Evolutionary conservation across 1,140 invertebrate species (phyloP).

Genomic region (Drosophila willistoni): DNA sequence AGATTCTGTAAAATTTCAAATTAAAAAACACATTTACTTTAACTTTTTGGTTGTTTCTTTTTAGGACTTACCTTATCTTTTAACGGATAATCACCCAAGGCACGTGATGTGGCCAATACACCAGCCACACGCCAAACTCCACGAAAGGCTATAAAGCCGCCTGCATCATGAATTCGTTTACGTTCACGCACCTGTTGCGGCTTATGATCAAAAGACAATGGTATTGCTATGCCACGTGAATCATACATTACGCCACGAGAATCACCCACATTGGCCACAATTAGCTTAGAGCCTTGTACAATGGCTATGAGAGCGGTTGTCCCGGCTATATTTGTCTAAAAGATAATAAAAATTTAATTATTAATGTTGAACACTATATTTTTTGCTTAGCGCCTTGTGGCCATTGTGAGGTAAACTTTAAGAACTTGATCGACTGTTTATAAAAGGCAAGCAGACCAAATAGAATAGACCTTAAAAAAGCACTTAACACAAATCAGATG

Average conservation of each 20-base stretch:
- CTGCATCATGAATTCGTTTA: constrained; percentile 94
- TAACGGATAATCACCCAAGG: constrained; percentile 96
- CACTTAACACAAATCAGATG: too few species aligned
- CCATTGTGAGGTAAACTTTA: too few species aligned
- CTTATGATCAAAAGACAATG: constrained; percentile 98
- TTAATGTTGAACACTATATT: too few species aligned
- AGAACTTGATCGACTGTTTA: too few species aligned
- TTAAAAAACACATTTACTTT: constrained; percentile 1
- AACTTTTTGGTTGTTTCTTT: constrained; percentile 14
- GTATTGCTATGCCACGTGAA: constrained; percentile 93
- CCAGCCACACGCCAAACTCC: constrained; percentile 98
- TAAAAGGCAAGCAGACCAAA: too few species aligned
- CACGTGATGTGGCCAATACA: constrained; percentile 96
- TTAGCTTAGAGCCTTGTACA: constrained; percentile 90
- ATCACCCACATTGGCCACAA: constrained; percentile 98
- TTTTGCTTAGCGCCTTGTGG: too few species aligned
- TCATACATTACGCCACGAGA: constrained; percentile 98
- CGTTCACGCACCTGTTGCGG: constrained; percentile 96
- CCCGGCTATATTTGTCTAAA: constrained; percentile 91
- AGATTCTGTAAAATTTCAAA: constrained; percentile 86
- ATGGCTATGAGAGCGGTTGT: constrained; percentile 96
- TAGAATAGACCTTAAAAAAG: too few species aligned
- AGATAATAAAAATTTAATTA: background rate
- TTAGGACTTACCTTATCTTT: constrained; percentile 88
- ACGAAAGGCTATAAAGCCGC: constrained; percentile 96